Evolutionary conservation across 1,140 invertebrate species (phyloP).

Genomic region (Cotesia chilonis): DNA sequence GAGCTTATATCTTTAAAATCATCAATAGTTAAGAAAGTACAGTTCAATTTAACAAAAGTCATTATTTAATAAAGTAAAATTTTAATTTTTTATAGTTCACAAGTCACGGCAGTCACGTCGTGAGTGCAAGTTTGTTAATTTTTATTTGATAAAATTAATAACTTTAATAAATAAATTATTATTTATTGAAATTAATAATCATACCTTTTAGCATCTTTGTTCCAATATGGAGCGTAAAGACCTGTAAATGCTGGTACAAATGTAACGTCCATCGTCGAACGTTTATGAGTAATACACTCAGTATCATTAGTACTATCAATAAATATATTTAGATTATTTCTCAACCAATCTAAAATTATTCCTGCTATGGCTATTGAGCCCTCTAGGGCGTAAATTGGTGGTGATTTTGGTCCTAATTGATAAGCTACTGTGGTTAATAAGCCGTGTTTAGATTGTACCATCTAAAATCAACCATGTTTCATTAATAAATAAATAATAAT

Average conservation of each 20-base stretch:
- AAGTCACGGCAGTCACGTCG: no score
- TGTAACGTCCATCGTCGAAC: conserved; percentile 84
- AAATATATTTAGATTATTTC: conserved; percentile 86
- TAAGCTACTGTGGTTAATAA: conserved; percentile 95
- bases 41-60: no score
- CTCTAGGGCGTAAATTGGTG: conserved; percentile 88
- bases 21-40: no score
- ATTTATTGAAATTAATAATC: neutral
- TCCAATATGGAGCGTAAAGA: conserved; percentile 95
- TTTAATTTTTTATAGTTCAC: no score
- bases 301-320: conserved; percentile 75
- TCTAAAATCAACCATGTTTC: conserved; percentile 61
- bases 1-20: no score
- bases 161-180: no score
- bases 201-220: conserved; percentile 89
- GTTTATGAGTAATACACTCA: conserved; percentile 77
- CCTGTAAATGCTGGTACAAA: conserved; percentile 97
- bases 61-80: no score
- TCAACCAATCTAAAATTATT: conserved; percentile 87
- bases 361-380: conserved; percentile 87
- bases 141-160: no score
- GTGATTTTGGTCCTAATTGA: conserved; percentile 81
- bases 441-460: conserved; percentile 86
- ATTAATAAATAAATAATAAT: conserved; percentile 8
- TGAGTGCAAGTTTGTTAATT: no score